Percentiles rank a stretch among this genome's conserved stretches.
Evolutionary conservation across 1,140 invertebrate genomes (phyloP).

Genomic region (Cydia strobilella): DNA sequence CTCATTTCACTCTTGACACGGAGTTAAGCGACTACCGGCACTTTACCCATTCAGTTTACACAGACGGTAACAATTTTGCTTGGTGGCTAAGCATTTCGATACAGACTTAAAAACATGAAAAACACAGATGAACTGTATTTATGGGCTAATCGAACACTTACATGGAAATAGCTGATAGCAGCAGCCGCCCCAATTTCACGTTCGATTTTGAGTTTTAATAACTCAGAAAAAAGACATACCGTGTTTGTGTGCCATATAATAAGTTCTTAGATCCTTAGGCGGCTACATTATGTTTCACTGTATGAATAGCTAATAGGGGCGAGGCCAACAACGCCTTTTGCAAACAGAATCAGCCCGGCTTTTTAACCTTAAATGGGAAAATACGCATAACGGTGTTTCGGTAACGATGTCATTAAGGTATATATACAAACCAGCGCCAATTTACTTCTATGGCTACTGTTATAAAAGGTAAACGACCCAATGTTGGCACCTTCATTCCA

Average conservation of each 20-base stretch:
- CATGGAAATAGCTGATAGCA: not conserved
- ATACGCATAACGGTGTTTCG: slow-evolving; percentile 4
- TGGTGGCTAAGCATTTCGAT: not conserved
- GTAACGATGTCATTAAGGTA: slow-evolving; percentile 26
- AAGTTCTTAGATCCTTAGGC: not conserved
- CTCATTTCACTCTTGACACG: not conserved
- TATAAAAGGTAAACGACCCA: not conserved
- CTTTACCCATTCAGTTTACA: not conserved
- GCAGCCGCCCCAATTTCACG: not conserved
- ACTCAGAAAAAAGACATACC: not conserved
- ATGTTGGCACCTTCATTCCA: not conserved
- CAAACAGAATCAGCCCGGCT: slow-evolving; percentile 18
- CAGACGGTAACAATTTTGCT: not conserved
- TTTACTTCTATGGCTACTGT: not conserved
- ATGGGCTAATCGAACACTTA: not conserved
- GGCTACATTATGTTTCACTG: not conserved
- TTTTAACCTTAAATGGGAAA: slow-evolving; percentile 21
- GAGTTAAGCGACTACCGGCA: slow-evolving; percentile 2
- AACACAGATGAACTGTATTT: not conserved
- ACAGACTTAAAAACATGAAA: not conserved
- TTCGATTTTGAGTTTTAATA: not conserved
- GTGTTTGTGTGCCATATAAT: not conserved
- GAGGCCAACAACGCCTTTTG: slow-evolving; percentile 8
- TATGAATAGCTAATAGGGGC: slow-evolving; percentile 30
- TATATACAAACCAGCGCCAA: not conserved